Conservation (phyloP, 2,888 invertebrate genomes). For the Coelopa pilipes region DNA sequence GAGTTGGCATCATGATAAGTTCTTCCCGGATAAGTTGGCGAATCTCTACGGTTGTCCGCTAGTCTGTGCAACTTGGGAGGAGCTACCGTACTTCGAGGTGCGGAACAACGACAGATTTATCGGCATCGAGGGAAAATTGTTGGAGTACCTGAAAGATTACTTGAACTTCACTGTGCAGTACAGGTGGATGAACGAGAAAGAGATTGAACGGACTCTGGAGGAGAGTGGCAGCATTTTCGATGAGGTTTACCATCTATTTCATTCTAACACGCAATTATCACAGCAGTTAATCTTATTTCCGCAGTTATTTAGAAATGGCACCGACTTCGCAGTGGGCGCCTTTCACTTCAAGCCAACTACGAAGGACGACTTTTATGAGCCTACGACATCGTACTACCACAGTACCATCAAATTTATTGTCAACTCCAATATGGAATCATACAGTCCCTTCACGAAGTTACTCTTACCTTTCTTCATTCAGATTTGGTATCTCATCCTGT, state of each 20-base stretch:
- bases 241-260: slow-evolving; percentile 39
- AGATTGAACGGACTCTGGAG: slow-evolving; percentile 46
- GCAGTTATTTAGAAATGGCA: slow-evolving; percentile 46
- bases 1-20: slow-evolving; percentile 43
- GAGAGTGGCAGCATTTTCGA: slow-evolving; percentile 44
- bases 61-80: slow-evolving; percentile 50
- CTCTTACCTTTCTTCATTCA: slow-evolving; percentile 46
- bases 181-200: slow-evolving; percentile 44
- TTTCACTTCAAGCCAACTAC: slow-evolving; percentile 47
- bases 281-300: slow-evolving; percentile 7
- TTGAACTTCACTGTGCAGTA: slow-evolving; percentile 50
- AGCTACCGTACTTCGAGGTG: slow-evolving; percentile 48
- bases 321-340: slow-evolving; percentile 49
- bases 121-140: slow-evolving; percentile 50
- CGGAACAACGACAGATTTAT: neutral
- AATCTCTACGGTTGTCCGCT: slow-evolving; percentile 56
- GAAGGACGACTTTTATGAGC: slow-evolving; percentile 41
- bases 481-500: slow-evolving; percentile 44
- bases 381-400: slow-evolving; percentile 45
- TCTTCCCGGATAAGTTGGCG: slow-evolving; percentile 48
- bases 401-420: slow-evolving; percentile 46
- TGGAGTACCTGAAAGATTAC: slow-evolving; percentile 45
- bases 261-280: neutral
- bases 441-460: slow-evolving; percentile 46
- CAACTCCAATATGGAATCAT: slow-evolving; percentile 41